Evolutionary conservation across 2,797 vertebrate species (phyloP).

Genomic region (Synanceia verrucosa): DNA sequence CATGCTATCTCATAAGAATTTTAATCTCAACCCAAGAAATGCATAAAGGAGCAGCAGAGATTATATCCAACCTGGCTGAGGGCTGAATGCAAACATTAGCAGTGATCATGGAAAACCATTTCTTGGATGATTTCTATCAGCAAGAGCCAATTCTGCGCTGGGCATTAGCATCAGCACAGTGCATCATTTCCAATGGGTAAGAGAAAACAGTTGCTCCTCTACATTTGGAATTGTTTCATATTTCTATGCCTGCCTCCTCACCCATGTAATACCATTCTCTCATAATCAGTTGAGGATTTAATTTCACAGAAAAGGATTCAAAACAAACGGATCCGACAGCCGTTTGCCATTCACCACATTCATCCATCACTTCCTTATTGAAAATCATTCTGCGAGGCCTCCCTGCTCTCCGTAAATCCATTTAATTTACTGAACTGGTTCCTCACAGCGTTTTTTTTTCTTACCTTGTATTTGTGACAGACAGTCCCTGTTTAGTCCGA

Average conservation of each 20-base stretch:
- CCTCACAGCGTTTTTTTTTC: slow-evolving; percentile 15
- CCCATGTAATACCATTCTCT: slow-evolving; percentile 76
- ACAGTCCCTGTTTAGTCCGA: slow-evolving; percentile 38
- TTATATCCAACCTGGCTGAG: slow-evolving; percentile 54
- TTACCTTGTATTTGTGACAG: slow-evolving; percentile 15
- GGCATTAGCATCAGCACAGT: slow-evolving; percentile 39
- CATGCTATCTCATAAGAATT: slow-evolving; percentile 22
- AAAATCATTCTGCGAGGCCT: slow-evolving; percentile 59
- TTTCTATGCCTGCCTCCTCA: slow-evolving; percentile 71
- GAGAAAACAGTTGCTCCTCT: slow-evolving; percentile 59
- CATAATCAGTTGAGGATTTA: slow-evolving; percentile 79
- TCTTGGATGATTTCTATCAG: slow-evolving; percentile 65
- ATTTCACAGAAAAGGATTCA: slow-evolving; percentile 74
- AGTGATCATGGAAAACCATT: slow-evolving; percentile 64
- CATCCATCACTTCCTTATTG: slow-evolving; percentile 69
- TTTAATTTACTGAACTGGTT: slow-evolving; percentile 70
- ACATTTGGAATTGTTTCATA: slow-evolving; percentile 65
- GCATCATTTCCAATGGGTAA: slow-evolving; percentile 36
- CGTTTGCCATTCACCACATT: slow-evolving; percentile 57
- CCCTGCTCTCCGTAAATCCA: slow-evolving; percentile 56
- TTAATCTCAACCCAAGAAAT: slow-evolving; percentile 35
- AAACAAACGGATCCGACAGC: slow-evolving; percentile 72
- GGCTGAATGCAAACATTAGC: slow-evolving; percentile 69
- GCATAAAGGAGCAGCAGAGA: slow-evolving; percentile 39
- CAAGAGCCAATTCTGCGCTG: slow-evolving; percentile 47